Evolutionary conservation across 2,797 vertebrate species (phyloP), one percentile per base, ranked within the genome.

Genomic region (Momotus momota): DNA sequence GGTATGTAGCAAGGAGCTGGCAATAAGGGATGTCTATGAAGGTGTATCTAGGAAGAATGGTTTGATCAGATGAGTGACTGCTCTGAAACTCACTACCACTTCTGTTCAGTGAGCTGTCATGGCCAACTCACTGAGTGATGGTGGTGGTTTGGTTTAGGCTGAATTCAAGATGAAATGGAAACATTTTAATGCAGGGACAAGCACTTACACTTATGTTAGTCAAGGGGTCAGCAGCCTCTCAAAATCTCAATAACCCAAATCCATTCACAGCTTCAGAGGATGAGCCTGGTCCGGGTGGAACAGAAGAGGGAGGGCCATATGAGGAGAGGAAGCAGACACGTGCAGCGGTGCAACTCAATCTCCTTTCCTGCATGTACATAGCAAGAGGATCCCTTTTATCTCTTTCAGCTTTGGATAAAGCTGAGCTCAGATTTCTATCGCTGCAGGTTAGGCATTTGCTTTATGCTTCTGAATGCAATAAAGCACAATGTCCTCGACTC

Each of bases 371-470:
- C 15, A 12, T 16, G 23, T 38, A 31, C 29, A 41, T 21, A 91
- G 17, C 29, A 65, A n/a, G 41, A 58, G 45, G 45, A 89, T 35
- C 26, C 27, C 33, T 81, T 35, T 90, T 73, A 67, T 43, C 49
- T 85, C 46, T 70, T 94, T 40, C 61, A 75, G 77, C 27, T 91
- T 90, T 66, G 45, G 65, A 43, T 57, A 73, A 79, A 25, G 64
- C 57, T 82, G 54, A 94, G 75, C 60, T 90, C 74, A 80, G 45
- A 87, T 89, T 95, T 89, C 87, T 81, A 9, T 33, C 73, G 51
- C 79, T 86, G 67, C 49, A 38, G 54, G 49, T 95, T 72, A 88
- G 69, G 52, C 35, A 46, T 75, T 51, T 80, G 57, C 43, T 96
- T 86, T 91, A 62, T 69, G 65, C 82, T 65, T 93, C n/a, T 48